Conservation (phyloP, 2,113 vertebrate species). For the Poeciliopsis occidentalis region DNA sequence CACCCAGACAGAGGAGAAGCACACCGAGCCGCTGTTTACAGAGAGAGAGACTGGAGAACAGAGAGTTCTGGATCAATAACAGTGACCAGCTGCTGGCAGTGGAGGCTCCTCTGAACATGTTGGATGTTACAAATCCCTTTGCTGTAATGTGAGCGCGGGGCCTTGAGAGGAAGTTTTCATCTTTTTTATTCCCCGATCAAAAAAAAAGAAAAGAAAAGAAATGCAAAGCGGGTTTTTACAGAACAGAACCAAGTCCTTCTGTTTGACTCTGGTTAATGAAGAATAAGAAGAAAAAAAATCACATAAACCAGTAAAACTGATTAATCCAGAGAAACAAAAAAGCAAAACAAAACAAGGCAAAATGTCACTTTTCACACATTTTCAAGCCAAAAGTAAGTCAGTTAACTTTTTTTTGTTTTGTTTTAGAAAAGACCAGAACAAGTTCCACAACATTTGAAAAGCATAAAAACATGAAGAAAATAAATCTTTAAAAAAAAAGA, state of each 20-base stretch:
- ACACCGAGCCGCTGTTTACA: slow-evolving; percentile 1
- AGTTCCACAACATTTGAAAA: slow-evolving; percentile 56
- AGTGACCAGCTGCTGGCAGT: slow-evolving; percentile 18
- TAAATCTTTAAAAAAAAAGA: slow-evolving; percentile 3
- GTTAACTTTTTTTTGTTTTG: slow-evolving; percentile 11
- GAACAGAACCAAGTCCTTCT: slow-evolving; percentile 18
- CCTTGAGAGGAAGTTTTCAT: slow-evolving; percentile 13
- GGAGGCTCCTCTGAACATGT: slow-evolving; percentile 10
- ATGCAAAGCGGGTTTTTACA: background rate
- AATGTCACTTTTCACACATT: background rate
- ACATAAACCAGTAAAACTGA: background rate
- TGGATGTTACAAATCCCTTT: slow-evolving; percentile 11
- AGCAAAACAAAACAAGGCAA: background rate
- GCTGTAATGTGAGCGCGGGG: background rate
- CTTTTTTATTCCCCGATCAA: slow-evolving; percentile 15
- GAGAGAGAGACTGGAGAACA: slow-evolving; percentile 51
- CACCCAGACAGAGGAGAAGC: slow-evolving; percentile 4
- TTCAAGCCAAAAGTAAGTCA: background rate
- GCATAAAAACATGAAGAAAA: slow-evolving; percentile 49
- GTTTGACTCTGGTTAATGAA: background rate
- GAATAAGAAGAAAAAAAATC: background rate
- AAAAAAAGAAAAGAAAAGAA: background rate
- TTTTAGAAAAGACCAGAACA: slow-evolving; percentile 43
- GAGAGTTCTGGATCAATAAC: slow-evolving; percentile 74
- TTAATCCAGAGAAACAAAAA: too few species aligned